Percentiles rank a stretch among this genome's conserved stretches.
Conservation (phyloP, 2,113 vertebrate genomes). For the Numida meleagris region DNA sequence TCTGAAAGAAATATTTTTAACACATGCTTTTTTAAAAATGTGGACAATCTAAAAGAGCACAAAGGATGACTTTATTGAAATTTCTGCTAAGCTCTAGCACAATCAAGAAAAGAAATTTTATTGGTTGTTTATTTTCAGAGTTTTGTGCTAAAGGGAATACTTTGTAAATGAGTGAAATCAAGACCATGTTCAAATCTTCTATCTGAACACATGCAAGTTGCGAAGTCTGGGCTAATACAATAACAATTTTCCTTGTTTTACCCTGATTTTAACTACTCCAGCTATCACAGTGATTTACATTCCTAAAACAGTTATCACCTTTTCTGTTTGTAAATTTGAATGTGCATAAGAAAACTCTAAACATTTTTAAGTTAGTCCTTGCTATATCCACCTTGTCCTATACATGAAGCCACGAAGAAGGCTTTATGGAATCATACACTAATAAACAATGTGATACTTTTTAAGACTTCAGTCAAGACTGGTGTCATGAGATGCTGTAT, state of each 20-base stretch:
- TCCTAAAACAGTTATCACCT: not conserved
- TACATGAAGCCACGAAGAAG: not conserved
- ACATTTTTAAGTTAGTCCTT: not conserved
- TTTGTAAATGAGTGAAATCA: not conserved
- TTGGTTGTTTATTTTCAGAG: not conserved
- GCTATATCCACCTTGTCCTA: not conserved
- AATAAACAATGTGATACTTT: not conserved
- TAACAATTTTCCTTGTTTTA: not conserved
- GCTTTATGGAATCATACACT: not conserved
- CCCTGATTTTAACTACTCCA: not conserved
- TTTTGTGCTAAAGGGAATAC: not conserved
- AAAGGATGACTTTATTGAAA: not conserved
- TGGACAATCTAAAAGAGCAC: not conserved
- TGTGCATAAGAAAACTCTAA: not conserved
- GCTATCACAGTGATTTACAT: not conserved
- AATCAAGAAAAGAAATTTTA: not conserved
- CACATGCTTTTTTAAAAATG: not conserved
- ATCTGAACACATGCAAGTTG: not conserved
- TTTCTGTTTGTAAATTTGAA: not conserved
- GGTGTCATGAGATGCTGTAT: not conserved
- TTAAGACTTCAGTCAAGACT: not conserved
- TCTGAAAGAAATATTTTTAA: not conserved
- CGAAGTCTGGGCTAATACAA: not conserved
- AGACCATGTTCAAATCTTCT: not conserved
- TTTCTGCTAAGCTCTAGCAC: not conserved